Conservation (phyloP, 1,140 invertebrate genomes). For the Trichonephila clavata region DNA sequence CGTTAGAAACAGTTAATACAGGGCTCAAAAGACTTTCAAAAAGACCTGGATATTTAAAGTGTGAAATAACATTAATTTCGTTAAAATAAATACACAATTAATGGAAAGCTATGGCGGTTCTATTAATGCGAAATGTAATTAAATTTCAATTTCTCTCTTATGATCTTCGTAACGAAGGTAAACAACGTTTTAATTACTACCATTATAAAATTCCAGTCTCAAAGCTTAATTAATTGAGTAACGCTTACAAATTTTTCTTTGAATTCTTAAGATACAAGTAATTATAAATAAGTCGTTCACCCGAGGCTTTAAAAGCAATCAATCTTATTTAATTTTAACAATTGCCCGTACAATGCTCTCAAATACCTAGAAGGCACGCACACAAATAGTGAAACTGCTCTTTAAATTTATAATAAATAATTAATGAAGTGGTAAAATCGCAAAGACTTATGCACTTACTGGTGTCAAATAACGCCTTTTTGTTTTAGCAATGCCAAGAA, state of each 20-base stretch:
- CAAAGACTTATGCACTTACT: too few species aligned
- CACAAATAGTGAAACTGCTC: not conserved
- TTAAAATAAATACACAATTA: slow-evolving; percentile 1
- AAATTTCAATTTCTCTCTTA: slow-evolving; percentile 11
- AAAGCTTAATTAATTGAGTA: not conserved
- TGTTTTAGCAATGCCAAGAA: too few species aligned
- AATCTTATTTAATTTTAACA: not conserved
- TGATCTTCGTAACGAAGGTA: not conserved
- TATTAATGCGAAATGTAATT: not conserved
- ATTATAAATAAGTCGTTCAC: not conserved
- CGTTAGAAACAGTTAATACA: too few species aligned
- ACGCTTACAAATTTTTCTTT: not conserved
- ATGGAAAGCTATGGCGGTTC: not conserved
- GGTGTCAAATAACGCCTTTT: too few species aligned
- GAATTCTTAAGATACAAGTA: not conserved
- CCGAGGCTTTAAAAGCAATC: not conserved
- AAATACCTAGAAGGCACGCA: not conserved
- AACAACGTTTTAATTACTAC: not conserved
- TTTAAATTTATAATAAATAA: not conserved
- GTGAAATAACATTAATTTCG: not conserved
- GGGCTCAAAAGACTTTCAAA: too few species aligned
- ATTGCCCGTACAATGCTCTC: not conserved
- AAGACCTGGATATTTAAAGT: too few species aligned
- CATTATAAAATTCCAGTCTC: not conserved
- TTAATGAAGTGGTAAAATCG: too few species aligned